Evolutionary conservation across 2,113 vertebrate species (phyloP).

Genomic region (Chaetops frenatus): DNA sequence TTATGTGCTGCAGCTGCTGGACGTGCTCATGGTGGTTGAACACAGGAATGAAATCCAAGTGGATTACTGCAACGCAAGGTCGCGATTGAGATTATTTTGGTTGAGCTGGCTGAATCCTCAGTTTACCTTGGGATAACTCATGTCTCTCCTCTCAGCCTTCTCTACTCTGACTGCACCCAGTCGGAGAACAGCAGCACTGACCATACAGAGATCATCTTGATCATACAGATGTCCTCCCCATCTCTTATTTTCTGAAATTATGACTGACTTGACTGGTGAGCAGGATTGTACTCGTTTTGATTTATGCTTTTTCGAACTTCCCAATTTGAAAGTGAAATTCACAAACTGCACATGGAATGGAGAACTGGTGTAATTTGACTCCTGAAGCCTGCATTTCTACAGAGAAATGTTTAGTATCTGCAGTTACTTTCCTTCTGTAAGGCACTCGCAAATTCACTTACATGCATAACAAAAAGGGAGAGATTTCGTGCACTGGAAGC

Average conservation of each 20-base stretch:
- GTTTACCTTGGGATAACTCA: background rate
- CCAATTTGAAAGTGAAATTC: background rate
- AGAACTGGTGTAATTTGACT: background rate
- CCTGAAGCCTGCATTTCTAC: background rate
- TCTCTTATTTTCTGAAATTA: background rate
- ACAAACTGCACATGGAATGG: background rate
- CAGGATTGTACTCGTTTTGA: background rate
- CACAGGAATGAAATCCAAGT: background rate
- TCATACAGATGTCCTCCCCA: background rate
- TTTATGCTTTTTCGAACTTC: background rate
- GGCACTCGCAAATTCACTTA: background rate
- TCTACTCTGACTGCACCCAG: background rate
- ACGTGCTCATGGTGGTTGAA: background rate
- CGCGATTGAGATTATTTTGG: accelerated
- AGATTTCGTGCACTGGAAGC: background rate
- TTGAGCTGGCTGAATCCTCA: background rate
- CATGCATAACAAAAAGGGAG: background rate
- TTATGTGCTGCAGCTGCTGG: background rate
- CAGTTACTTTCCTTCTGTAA: background rate
- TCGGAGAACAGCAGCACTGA: background rate
- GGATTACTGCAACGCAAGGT: background rate
- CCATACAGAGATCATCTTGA: background rate
- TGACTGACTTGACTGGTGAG: background rate
- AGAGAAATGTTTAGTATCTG: background rate
- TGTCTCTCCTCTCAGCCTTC: background rate